phyloP scores from a whole-genome alignment of 2,113 vertebrate genomes.

The Australoheros scitulus region DNA sequence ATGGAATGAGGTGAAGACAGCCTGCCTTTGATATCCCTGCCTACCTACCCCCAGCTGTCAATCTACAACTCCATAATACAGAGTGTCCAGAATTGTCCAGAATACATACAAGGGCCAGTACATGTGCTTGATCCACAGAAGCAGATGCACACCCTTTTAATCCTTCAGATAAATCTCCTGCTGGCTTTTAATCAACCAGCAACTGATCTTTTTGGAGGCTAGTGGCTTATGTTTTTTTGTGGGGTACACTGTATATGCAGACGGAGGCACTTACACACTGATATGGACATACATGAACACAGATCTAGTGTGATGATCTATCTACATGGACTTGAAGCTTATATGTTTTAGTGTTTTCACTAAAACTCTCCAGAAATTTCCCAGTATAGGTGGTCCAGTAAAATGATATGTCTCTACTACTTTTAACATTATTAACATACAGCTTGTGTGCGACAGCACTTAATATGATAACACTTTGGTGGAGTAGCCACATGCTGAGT shows the following conservation, averaged over 20 bases:
- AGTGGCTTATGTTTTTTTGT: conserved; percentile 38
- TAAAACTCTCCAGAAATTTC: conserved; percentile 25
- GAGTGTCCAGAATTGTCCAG: conserved; percentile 17
- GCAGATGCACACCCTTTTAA: conserved; percentile 69
- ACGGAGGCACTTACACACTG: neutral
- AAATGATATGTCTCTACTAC: conserved; percentile 20
- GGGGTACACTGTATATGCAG: neutral
- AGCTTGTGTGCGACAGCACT: conserved; percentile 9
- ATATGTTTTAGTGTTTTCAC: neutral
- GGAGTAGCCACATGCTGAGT: neutral
- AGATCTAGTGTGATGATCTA: conserved; percentile 20
- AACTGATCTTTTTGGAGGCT: conserved; percentile 44
- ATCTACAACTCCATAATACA: neutral
- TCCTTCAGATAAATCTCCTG: conserved; percentile 74
- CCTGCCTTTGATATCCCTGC: conserved; percentile 11
- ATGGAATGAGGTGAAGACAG: conserved; percentile 43
- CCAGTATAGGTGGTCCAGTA: conserved; percentile 24
- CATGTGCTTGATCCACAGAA: conserved; percentile 49
- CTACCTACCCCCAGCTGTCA: conserved; percentile 13
- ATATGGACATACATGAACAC: conserved; percentile 34
- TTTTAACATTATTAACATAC: conserved; percentile 13
- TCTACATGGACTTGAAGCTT: neutral
- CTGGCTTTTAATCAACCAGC: conserved; percentile 38
- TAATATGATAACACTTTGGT: conserved; percentile 21
- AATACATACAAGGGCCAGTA: neutral